These are phyloP conservation scores for Stegophylla sp. DNA, from an alignment of 2,888 invertebrate genomes.

Conservation along the genomic window DNA sequence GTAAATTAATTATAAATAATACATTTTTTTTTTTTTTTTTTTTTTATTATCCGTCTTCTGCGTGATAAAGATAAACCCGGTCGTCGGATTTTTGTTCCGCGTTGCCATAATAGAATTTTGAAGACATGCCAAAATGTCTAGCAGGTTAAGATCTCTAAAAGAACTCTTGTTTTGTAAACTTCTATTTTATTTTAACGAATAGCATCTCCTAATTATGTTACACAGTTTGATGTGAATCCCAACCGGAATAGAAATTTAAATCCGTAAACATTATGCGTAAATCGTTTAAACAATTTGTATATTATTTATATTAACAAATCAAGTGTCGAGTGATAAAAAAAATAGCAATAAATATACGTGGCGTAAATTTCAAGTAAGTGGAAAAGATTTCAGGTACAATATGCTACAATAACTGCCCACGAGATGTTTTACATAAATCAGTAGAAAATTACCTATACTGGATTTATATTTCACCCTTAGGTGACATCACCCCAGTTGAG, in stretches of 20 bases:
- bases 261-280: neutral
- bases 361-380: no score
- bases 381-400: no score
- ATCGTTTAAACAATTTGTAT: neutral
- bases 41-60: neutral
- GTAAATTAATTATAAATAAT: slow-evolving; percentile 22
- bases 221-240: neutral
- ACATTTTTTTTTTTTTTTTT: no score
- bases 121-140: slow-evolving; percentile 32
- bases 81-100: slow-evolving; percentile 31
- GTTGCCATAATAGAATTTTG: slow-evolving; percentile 37
- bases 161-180: slow-evolving; percentile 15
- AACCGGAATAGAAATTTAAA: neutral
- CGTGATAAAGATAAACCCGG: slow-evolving; percentile 39
- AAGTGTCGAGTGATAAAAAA: no score
- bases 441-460: no score
- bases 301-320: no score
- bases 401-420: no score
- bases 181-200: slow-evolving; percentile 9
- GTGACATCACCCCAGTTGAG: no score
- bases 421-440: no score
- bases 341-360: no score
- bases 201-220: neutral
- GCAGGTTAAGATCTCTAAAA: neutral
- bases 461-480: no score